Percentiles rank a stretch among this genome's conserved stretches.
Evolutionary conservation across 2,113 vertebrate species (phyloP).

Genomic region (Boleophthalmus pectinirostris): DNA sequence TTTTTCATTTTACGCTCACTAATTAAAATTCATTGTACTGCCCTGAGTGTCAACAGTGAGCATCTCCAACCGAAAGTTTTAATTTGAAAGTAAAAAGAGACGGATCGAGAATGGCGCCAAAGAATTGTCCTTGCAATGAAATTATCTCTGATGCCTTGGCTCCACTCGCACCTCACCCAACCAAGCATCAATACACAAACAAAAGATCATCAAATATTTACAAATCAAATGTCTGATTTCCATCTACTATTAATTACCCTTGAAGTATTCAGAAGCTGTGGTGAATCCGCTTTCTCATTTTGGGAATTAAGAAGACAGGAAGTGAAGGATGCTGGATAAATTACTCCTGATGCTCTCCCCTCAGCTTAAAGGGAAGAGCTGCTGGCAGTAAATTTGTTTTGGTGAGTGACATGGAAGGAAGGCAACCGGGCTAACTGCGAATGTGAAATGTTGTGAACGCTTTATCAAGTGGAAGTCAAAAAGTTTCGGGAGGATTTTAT

Average conservation of each 20-base stretch:
- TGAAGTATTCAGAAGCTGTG: conserved; percentile 3
- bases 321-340: conserved; percentile 43
- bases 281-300: conserved; percentile 13
- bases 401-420: not conserved
- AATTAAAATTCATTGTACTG: conserved; percentile 11
- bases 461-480: not conserved
- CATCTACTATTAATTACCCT: conserved; percentile 31
- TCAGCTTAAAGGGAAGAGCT: conserved; percentile 22
- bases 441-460: not conserved
- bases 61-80: not conserved
- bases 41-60: not conserved
- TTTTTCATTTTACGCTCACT: not conserved
- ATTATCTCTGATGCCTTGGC: conserved; percentile 22
- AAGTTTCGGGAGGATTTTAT: not conserved
- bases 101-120: not conserved
- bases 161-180: conserved; percentile 23
- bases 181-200: conserved; percentile 29
- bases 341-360: conserved; percentile 28
- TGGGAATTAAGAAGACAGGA: conserved; percentile 17
- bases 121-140: conserved; percentile 1
- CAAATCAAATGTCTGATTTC: conserved; percentile 30
- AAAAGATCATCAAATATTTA: conserved; percentile 43
- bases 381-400: not conserved
- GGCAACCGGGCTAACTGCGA: not conserved
- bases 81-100: conserved; percentile 1